phyloP scores from a whole-genome alignment of 2,113 vertebrate genomes.

The Laticauda laticaudata region DNA sequence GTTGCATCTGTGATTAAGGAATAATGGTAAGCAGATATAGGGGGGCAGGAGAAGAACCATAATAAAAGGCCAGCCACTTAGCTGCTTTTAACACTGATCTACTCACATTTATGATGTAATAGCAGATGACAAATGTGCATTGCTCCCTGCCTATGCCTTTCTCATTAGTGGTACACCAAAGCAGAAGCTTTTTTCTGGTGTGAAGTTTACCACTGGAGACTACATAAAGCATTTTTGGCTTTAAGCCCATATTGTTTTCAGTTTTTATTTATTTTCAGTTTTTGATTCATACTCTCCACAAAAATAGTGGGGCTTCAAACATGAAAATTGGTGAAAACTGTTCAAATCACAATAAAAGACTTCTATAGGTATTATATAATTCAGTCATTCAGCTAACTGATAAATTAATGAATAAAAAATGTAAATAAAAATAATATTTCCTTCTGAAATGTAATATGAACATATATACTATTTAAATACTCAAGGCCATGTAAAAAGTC shows the following conservation, averaged over 20 bases:
- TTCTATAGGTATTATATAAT: slow-evolving; percentile 16
- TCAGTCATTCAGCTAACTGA: slow-evolving; percentile 4
- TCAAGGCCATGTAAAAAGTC: background rate
- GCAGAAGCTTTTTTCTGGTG: slow-evolving; percentile 9
- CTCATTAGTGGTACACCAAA: slow-evolving; percentile 8
- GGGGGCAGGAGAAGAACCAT: slow-evolving; percentile 34
- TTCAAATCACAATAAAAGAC: background rate
- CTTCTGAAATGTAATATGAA: background rate
- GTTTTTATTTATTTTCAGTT: slow-evolving; percentile 38
- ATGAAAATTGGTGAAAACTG: background rate
- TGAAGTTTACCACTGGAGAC: background rate
- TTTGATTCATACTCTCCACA: slow-evolving; percentile 24
- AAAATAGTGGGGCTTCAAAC: background rate
- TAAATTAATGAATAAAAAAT: background rate
- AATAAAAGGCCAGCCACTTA: slow-evolving; percentile 57
- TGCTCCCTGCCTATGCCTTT: slow-evolving; percentile 7
- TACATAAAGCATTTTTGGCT: slow-evolving; percentile 44
- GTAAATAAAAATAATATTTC: background rate
- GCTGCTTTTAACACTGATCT: slow-evolving; percentile 44
- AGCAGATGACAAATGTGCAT: slow-evolving; percentile 29
- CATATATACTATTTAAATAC: background rate
- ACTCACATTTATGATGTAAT: slow-evolving; percentile 44
- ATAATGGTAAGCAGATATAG: slow-evolving; percentile 58
- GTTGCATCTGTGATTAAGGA: slow-evolving; percentile 68
- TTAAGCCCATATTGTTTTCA: background rate